These are phyloP conservation scores for Crypturellus tataupa DNA, from an alignment of 2,797 vertebrate species.

Conservation along the genomic window DNA sequence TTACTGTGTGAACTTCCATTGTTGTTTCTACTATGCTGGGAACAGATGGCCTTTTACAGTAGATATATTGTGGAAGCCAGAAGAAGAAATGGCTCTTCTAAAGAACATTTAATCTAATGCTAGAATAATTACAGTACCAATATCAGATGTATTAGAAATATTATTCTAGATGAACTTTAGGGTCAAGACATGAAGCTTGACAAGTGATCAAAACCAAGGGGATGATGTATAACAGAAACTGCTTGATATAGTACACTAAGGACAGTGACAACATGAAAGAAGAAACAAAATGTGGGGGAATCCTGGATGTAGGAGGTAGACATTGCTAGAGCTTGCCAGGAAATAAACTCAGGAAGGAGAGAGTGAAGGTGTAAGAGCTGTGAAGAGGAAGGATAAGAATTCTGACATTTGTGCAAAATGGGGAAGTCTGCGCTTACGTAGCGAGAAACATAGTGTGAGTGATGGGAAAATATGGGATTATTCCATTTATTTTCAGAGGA, in stretches of 20 bases:
- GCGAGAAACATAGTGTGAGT: background rate
- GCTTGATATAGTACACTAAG: background rate
- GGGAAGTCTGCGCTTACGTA: background rate
- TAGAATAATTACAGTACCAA: constrained; percentile 38
- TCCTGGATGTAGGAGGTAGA: background rate
- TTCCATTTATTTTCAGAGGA: background rate
- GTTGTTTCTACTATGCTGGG: constrained; percentile 51
- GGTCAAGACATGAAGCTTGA: background rate
- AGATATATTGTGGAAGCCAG: constrained; percentile 34
- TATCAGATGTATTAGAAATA: background rate
- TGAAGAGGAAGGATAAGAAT: background rate
- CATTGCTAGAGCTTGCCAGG: background rate
- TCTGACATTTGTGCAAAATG: background rate
- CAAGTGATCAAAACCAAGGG: background rate
- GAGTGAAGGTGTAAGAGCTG: background rate
- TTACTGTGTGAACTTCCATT: constrained; percentile 41
- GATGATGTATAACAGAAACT: background rate
- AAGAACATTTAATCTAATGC: constrained; percentile 48
- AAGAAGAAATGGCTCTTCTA: constrained; percentile 45
- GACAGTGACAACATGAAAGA: background rate
- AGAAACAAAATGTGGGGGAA: background rate
- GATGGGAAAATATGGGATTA: accelerated
- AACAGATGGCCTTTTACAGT: constrained; percentile 57
- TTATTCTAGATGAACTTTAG: background rate
- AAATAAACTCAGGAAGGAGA: background rate